Percentiles rank a stretch among this genome's conserved stretches.
Conservation (phyloP, 2,113 vertebrate genomes). For the Thamnophis sirtalis region DNA sequence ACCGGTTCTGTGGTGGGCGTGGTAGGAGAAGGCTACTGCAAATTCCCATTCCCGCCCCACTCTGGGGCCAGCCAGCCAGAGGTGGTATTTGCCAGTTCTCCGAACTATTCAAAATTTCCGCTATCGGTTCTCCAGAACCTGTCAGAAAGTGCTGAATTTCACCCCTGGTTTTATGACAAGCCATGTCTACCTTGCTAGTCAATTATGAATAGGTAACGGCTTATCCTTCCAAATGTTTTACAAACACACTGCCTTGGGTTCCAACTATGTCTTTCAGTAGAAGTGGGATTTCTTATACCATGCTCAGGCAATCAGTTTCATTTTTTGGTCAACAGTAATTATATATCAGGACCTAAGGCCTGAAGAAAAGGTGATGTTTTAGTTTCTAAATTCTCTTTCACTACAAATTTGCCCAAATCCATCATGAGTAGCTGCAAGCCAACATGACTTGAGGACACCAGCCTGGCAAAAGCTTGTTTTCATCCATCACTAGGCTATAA, state of each 20-base stretch:
- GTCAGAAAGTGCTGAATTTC: too few relatives aligned
- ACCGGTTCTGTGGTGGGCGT: too few relatives aligned
- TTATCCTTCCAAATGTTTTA: not conserved
- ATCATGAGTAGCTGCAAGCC: not conserved
- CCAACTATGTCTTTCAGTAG: not conserved
- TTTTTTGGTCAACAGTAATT: not conserved
- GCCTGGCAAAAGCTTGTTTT: not conserved
- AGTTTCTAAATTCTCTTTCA: not conserved
- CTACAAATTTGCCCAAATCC: not conserved
- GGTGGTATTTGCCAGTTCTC: too few relatives aligned
- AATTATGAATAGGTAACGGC: not conserved
- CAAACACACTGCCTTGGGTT: not conserved
- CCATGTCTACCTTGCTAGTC: not conserved
- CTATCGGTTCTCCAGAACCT: too few relatives aligned
- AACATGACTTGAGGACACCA: not conserved
- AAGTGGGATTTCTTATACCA: not conserved
- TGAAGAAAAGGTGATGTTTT: not conserved
- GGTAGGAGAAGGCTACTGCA: too few relatives aligned
- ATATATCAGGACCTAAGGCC: not conserved
- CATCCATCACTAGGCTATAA: not conserved
- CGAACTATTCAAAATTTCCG: too few relatives aligned
- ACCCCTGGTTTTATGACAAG: not conserved
- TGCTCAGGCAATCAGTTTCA: not conserved
- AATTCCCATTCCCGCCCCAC: too few relatives aligned
- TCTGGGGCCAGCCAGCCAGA: too few relatives aligned